A percentile compares a stretch with the other conserved stretches of the same genome.
Evolutionary conservation across 2,113 vertebrate species (phyloP).

Genomic region (Odontophorus gujanensis): DNA sequence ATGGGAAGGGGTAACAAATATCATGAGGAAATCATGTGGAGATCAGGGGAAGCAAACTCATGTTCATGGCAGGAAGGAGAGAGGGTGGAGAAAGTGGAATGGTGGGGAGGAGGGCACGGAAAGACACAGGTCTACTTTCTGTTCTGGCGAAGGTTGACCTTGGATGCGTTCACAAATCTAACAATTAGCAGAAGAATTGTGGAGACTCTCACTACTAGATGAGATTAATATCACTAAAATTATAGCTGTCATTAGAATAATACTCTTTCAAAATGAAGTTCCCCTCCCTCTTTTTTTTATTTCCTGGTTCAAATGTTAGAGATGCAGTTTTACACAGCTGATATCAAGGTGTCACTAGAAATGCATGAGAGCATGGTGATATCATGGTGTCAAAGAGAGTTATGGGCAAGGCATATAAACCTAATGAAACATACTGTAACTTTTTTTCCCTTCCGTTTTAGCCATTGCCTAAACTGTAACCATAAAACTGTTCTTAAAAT

Average conservation of each 20-base stretch:
- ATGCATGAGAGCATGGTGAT: not conserved
- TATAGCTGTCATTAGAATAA: not conserved
- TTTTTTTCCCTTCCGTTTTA: not conserved
- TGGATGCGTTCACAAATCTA: not conserved
- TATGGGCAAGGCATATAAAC: not conserved
- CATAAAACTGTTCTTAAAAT: conserved; percentile 47
- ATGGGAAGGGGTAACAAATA: conserved; percentile 51
- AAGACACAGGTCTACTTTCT: not conserved
- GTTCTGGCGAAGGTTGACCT: not conserved
- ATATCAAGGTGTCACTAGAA: not conserved
- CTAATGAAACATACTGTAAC: not conserved
- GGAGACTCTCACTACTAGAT: not conserved
- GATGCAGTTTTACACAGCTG: not conserved
- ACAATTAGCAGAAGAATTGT: not conserved
- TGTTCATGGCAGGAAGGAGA: conserved; percentile 54
- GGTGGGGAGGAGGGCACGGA: conserved; percentile 27
- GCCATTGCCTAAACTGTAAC: not conserved
- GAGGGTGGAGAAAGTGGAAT: conserved; percentile 58
- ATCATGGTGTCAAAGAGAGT: not conserved
- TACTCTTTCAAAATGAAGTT: not conserved
- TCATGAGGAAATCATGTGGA: conserved; percentile 64
- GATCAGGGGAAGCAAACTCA: conserved; percentile 42
- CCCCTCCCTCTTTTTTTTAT: not conserved
- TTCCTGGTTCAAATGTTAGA: not conserved
- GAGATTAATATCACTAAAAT: not conserved